Evolutionary conservation across 1,140 invertebrate genomes (phyloP).

Genomic region (Chrysomallon squamiferum): DNA sequence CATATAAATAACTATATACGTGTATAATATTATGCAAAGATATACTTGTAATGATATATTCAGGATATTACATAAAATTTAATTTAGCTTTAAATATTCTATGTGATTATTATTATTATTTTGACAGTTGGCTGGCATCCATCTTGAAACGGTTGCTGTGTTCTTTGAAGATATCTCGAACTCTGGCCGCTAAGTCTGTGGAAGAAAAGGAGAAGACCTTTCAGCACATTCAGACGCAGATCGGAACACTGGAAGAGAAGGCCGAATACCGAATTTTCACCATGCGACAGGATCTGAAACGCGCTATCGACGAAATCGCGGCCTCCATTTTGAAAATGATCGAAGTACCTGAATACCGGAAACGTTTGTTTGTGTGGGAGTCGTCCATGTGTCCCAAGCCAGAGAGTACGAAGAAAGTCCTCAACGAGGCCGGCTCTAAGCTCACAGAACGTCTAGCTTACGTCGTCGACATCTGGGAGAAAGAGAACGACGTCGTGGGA

Average conservation of each 20-base stretch:
- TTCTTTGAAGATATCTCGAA: conserved; percentile 31
- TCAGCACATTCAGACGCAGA: conserved; percentile 19
- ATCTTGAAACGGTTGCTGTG: conserved; percentile 39
- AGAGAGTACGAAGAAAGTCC: conserved; percentile 22
- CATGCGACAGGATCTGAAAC: conserved; percentile 24
- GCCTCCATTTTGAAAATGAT: not conserved
- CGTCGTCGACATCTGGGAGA: conserved; percentile 44
- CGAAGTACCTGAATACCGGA: not conserved
- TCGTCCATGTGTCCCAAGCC: not conserved
- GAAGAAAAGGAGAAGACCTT: conserved; percentile 27
- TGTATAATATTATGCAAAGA: too few species aligned
- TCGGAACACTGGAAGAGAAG: conserved; percentile 27
- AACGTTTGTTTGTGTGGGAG: conserved; percentile 4
- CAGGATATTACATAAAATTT: too few species aligned
- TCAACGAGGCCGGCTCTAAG: conserved; percentile 24
- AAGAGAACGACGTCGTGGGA: conserved; percentile 22
- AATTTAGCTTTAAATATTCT: too few species aligned
- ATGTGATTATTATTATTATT: too few species aligned
- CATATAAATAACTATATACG: too few species aligned
- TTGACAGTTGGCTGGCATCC: conserved; percentile 31
- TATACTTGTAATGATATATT: too few species aligned
- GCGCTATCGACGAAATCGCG: conserved; percentile 8
- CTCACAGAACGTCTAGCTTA: conserved; percentile 24
- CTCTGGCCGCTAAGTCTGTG: conserved; percentile 19
- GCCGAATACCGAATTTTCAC: conserved; percentile 23